phyloP scores from a whole-genome alignment of 1,140 invertebrate species.

The Sycophaga agraensis region DNA sequence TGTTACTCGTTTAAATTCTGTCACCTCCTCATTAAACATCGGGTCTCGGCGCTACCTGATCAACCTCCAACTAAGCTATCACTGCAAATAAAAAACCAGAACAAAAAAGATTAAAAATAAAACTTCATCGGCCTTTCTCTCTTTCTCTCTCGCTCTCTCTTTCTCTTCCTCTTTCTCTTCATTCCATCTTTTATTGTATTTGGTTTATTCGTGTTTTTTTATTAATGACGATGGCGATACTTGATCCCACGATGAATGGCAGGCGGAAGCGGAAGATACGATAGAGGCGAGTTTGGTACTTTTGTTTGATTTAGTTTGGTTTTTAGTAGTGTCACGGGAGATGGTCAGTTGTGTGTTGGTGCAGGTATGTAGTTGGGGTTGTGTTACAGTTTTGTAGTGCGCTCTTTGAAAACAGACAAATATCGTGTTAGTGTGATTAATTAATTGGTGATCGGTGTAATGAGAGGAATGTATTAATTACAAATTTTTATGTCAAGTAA shows the following conservation, averaged over 20 bases:
- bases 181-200: background rate
- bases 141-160: background rate
- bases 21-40: constrained; percentile 13
- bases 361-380: constrained; percentile 15
- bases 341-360: background rate
- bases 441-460: no score
- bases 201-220: background rate
- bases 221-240: background rate
- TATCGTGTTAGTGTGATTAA: constrained; percentile 10
- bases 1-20: constrained; percentile 15
- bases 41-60: constrained; percentile 29
- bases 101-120: constrained; percentile 32
- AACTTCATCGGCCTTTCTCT: background rate
- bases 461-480: no score
- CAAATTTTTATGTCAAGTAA: no score
- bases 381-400: constrained; percentile 20
- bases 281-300: background rate
- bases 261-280: constrained; percentile 6
- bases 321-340: constrained; percentile 3
- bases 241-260: constrained; percentile 4
- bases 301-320: no score
- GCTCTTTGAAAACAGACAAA: constrained; percentile 18
- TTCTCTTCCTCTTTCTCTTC: background rate
- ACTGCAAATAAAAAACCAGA: constrained; percentile 50
- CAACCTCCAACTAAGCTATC: constrained; percentile 54